Conservation (phyloP, 1,140 invertebrate genomes). For the Orius laevigatus region DNA sequence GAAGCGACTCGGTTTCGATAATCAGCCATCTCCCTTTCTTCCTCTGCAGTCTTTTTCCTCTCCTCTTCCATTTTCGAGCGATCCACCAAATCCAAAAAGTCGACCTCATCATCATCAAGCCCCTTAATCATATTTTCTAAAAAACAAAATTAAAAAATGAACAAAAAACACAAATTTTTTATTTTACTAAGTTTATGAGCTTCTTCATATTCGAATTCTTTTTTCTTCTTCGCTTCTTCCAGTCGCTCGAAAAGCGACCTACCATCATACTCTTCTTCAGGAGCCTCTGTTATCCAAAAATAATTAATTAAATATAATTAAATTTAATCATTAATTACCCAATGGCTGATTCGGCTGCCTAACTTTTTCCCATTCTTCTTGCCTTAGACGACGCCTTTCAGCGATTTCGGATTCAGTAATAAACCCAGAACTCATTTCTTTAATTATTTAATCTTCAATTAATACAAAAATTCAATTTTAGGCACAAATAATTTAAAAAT, state of each 20-base stretch:
- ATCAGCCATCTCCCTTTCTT: constrained; percentile 62
- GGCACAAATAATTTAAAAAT: too few species aligned
- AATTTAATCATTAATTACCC: constrained; percentile 36
- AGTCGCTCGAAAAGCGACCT: constrained; percentile 75
- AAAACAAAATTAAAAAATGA: constrained; percentile 22
- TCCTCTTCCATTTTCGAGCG: constrained; percentile 69
- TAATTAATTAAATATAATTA: not conserved
- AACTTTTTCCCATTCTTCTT: constrained; percentile 91
- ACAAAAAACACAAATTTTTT: constrained; percentile 5
- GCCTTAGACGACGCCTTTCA: constrained; percentile 55
- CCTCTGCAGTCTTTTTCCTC: constrained; percentile 59
- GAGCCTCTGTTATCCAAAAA: constrained; percentile 43
- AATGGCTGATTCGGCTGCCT: constrained; percentile 71
- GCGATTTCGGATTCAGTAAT: constrained; percentile 71
- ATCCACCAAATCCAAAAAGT: constrained; percentile 81
- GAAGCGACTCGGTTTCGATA: constrained; percentile 64
- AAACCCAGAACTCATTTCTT: constrained; percentile 71
- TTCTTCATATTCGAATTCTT: constrained; percentile 87
- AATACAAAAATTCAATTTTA: not conserved
- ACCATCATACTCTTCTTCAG: constrained; percentile 62
- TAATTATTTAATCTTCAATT: not conserved
- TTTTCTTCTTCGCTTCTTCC: constrained; percentile 79
- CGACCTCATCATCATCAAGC: constrained; percentile 85
- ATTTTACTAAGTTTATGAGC: constrained; percentile 74
- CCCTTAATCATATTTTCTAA: constrained; percentile 88